Base-by-base conservation (phyloP, 2,113 vertebrate species). In the Holacanthus passer region DNA sequence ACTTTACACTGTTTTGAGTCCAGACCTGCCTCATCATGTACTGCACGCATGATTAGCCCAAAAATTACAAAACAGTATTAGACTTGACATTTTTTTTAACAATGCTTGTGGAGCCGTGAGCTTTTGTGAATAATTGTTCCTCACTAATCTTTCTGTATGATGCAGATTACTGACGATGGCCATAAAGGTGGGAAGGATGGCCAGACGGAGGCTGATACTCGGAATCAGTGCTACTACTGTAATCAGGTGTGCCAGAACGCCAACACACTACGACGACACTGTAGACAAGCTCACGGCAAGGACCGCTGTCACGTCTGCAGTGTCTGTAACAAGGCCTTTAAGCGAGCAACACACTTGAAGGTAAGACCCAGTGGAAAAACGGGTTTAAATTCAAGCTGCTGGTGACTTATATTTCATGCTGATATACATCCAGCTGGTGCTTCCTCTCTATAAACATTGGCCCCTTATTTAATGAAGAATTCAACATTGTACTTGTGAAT, bases 331-430 rank as follows among this genome's bases (percentile, higher is more conserved):
- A 99, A 99, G 93, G 98, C 97, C 73, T 99, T 99, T 88, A 99
- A 99, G 87, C 86, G 98, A 2, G 97, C 98, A 50, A 98, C 98
- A 1, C 98, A 99, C 91, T 96, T 99, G 81, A 99, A 99, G 97
- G 98, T 99, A 94, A 81, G 82, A 43, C 50, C 9, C 3, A 1
- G 0, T 1, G 8, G 14, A 39, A 48, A 32, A 64, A 9, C 3
- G 31, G 32, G 3, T 45, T 50, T 13, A 43, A 35, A 47, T 27
- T 22, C 2, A n/a, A 53, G 17, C 27, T 20, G 1, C 19, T 20
- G 19, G 10, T 12, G 12, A 39, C 3, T 69, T 67, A 14, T 7
- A 13, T 48, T 52, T 37, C 48, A 48, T 35, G 17, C 16, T 47
- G 9, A 24, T 41, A 1, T 64, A 12, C 1, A 53, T 45, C 29